These are phyloP conservation scores for Drosophila macrospina DNA, from an alignment of 2,888 invertebrate species.

Conservation along the genomic window DNA sequence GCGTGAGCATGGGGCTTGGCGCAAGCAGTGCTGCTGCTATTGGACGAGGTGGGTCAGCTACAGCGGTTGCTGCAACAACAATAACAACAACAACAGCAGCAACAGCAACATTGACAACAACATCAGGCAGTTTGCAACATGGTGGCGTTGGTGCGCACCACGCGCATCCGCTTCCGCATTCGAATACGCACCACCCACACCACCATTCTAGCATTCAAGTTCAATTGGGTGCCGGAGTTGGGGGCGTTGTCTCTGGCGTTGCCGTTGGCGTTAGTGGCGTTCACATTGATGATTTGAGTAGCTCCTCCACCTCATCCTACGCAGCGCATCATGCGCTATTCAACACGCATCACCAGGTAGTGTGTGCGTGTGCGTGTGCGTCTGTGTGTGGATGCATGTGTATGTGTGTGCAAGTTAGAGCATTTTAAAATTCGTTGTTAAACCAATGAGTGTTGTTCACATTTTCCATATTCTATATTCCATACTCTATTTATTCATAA, in stretches of 20 bases:
- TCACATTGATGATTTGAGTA: constrained; percentile 70
- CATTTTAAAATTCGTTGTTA: constrained; percentile 47
- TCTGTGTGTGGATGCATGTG: constrained; percentile 43
- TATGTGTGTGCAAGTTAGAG: constrained; percentile 49
- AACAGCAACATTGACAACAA: constrained; percentile 60
- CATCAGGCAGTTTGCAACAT: constrained; percentile 52
- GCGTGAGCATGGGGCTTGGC: constrained; percentile 47
- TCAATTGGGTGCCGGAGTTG: constrained; percentile 53
- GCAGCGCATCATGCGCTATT: constrained; percentile 75
- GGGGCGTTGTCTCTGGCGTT: constrained; percentile 32
- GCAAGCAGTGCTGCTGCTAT: constrained; percentile 49
- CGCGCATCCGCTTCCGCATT: constrained; percentile 38
- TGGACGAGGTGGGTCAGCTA: constrained; percentile 82
- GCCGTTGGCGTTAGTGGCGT: constrained; percentile 39
- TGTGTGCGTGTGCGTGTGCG: constrained; percentile 61
- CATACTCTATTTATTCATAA: constrained; percentile 1
- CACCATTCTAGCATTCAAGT: constrained; percentile 63
- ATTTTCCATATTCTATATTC: constrained; percentile 13
- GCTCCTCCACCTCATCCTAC: constrained; percentile 64
- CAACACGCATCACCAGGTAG: constrained; percentile 85
- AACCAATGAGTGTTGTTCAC: constrained; percentile 41
- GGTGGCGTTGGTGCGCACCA: constrained; percentile 22
- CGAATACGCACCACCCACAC: constrained; percentile 53
- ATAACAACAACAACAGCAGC: constrained; percentile 55
- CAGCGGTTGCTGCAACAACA: constrained; percentile 50